Evolutionary conservation across 2,113 vertebrate species (phyloP).

Genomic region (Gallinago media): DNA sequence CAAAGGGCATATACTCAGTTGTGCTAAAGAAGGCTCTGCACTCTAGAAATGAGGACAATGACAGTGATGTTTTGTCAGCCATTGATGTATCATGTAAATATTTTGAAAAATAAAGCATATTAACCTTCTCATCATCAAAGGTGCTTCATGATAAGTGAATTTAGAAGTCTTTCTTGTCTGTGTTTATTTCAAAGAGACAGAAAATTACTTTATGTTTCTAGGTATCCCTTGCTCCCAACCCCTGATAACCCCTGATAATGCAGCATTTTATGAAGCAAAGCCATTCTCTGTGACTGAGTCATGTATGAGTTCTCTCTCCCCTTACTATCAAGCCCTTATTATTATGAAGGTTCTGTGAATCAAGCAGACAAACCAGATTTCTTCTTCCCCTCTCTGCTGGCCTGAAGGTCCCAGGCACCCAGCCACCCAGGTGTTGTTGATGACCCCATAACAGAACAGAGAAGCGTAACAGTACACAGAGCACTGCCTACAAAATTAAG

Average conservation of each 20-base stretch:
- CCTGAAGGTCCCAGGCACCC: background rate
- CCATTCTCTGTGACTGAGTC: background rate
- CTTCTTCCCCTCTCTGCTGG: background rate
- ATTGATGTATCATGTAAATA: background rate
- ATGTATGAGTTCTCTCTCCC: background rate
- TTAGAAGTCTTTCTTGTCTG: background rate
- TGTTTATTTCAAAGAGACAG: background rate
- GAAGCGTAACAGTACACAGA: background rate
- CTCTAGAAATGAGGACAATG: background rate
- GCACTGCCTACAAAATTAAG: background rate
- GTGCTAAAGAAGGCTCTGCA: background rate
- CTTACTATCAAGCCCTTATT: background rate
- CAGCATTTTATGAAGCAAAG: background rate
- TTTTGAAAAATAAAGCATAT: background rate
- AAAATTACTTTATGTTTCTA: background rate
- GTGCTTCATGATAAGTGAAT: background rate
- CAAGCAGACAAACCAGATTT: background rate
- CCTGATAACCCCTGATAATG: background rate
- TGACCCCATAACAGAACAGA: background rate
- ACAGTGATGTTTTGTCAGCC: background rate
- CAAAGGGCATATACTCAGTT: background rate
- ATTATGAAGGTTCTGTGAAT: background rate
- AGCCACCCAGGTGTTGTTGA: background rate
- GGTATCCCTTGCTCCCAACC: background rate
- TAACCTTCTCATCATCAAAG: background rate